phyloP scores from a whole-genome alignment of 2,113 vertebrate species.

The Candoia aspera region DNA sequence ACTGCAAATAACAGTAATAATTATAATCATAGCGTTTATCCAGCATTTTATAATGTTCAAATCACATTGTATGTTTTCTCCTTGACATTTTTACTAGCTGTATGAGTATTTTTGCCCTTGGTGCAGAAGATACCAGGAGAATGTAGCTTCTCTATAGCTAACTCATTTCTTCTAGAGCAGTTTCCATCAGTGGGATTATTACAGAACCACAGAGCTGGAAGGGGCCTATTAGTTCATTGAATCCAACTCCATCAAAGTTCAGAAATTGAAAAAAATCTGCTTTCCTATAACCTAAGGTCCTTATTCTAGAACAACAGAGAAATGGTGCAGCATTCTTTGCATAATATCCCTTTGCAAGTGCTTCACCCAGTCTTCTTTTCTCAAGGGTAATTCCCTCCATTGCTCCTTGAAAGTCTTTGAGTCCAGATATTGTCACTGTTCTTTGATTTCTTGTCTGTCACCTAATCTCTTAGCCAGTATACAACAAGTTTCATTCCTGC shows the following conservation, averaged over 20 bases:
- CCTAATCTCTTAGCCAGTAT: background rate
- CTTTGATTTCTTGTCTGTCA: background rate
- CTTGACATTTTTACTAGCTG: background rate
- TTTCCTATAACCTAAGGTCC: background rate
- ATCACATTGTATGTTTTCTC: background rate
- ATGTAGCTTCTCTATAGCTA: background rate
- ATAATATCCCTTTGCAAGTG: background rate
- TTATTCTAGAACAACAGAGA: background rate
- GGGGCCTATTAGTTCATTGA: background rate
- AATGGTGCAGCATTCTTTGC: background rate
- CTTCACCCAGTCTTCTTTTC: background rate
- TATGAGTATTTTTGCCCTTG: background rate
- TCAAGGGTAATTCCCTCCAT: background rate
- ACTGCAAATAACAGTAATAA: background rate
- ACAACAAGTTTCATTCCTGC: background rate
- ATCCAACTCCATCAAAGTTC: background rate
- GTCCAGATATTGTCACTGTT: background rate
- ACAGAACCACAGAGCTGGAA: background rate
- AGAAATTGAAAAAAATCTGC: background rate
- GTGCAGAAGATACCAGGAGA: background rate
- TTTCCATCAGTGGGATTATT: background rate
- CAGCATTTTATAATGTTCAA: background rate
- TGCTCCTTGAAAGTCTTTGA: background rate
- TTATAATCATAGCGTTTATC: background rate
- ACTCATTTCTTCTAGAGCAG: background rate